These are phyloP conservation scores for Ophthalmolycus amberensis DNA, from an alignment of 2,113 vertebrate genomes.

Conservation along the genomic window DNA sequence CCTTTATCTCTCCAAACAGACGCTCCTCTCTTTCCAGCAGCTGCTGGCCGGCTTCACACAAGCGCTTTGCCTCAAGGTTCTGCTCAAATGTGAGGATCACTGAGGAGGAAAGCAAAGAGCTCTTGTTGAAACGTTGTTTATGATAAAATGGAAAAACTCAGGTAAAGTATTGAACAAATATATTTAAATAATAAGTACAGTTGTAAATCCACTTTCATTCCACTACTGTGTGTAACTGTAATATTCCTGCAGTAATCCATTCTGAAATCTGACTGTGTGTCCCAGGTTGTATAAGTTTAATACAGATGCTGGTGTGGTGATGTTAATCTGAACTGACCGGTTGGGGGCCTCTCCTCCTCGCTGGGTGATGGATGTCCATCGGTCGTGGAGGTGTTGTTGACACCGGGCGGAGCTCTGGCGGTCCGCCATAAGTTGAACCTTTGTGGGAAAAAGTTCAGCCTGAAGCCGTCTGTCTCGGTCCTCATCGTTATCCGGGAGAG, in stretches of 20 bases:
- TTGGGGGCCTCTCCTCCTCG: neutral
- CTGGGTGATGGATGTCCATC: neutral
- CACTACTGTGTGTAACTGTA: too few relatives aligned
- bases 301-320: too few relatives aligned
- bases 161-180: too few relatives aligned
- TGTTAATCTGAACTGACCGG: slow-evolving; percentile 5
- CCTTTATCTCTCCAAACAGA: slow-evolving; percentile 58
- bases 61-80: slow-evolving; percentile 27
- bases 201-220: too few relatives aligned
- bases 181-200: too few relatives aligned
- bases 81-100: slow-evolving; percentile 57
- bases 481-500: neutral
- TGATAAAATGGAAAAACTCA: neutral
- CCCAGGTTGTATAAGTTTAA: neutral
- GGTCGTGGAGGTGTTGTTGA: neutral
- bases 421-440: neutral
- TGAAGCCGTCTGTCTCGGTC: neutral
- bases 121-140: neutral
- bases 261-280: too few relatives aligned
- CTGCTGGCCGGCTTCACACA: slow-evolving; percentile 61
- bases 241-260: too few relatives aligned
- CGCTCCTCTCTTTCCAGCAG: slow-evolving; percentile 83
- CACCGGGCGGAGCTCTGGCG: rapidly evolving
- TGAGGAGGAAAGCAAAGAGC: slow-evolving; percentile 26
- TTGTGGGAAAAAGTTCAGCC: neutral